Base-by-base conservation (phyloP, 2,797 vertebrate genomes). In the Pyrocephalus nanus region DNA sequence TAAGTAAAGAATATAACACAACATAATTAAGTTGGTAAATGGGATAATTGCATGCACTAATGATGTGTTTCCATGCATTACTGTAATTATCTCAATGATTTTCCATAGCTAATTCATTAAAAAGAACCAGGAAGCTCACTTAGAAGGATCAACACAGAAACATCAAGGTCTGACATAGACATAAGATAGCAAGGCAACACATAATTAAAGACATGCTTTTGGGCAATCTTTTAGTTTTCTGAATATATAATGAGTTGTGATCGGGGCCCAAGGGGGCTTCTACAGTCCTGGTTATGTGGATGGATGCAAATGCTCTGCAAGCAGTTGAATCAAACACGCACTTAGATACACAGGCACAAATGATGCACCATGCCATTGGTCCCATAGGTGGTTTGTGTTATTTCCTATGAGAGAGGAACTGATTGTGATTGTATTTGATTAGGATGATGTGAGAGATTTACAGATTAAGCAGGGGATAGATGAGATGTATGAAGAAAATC, bases 71-170 rank as follows among this genome's bases (percentile, higher is more conserved):
- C 96, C 95, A 96, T 97, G 95, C 66, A 92, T 95, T 98, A 87
- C 94, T 96, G 22, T 97, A 97, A 98, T 97, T 97, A 96, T 82
- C 94, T 92, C 86, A 95, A 96, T 96, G 96, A 96, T 96, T 96
- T 97, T 97, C 94, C 94, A 70, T 89, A 97, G 96, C 92, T 96
- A 97, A 96, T 97, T 96, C 80, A 97, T 97, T 97, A 96, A 94
- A 95, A 96, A 96, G 95, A 97, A 85, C 48, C 87, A 95, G 94
- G 95, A 97, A 97, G 92, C 96, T 97, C 93, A 88, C 27, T 96
- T 97, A 96, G 79, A 72, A 81, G 96, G 94, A 97, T 97, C 94
- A 97, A 93, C 96, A 97, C 76, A 94, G 92, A 96, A 95, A 94
- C 75, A 85, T 97, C 96, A 97, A 93, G 96, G 93, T 96, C 88